These are phyloP conservation scores for Pandemis cinnamomeana DNA, from an alignment of 2,888 invertebrate species.

Conservation along the genomic window DNA sequence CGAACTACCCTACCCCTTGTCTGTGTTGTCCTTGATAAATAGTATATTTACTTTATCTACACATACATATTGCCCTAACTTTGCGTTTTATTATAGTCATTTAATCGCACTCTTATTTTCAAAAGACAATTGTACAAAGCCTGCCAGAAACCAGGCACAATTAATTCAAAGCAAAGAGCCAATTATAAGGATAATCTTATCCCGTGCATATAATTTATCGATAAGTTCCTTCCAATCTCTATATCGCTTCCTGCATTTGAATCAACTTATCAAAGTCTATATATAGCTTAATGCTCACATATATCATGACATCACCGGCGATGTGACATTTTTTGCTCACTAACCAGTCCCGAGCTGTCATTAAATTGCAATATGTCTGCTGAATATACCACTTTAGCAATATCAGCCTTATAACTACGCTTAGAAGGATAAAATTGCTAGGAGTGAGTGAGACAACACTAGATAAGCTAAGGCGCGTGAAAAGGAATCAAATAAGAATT, in stretches of 20 bases:
- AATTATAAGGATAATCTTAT: background rate
- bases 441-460: conserved; percentile 41
- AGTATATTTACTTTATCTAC: too few relatives aligned
- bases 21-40: too few relatives aligned
- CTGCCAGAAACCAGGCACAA: background rate
- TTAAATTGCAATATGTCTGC: conserved; percentile 59
- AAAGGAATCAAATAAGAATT: conserved; percentile 62
- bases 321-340: conserved; percentile 64
- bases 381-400: conserved; percentile 31
- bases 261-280: conserved; percentile 29
- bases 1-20: background rate
- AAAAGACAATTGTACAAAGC: background rate
- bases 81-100: too few relatives aligned
- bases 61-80: too few relatives aligned
- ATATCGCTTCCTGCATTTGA: conserved; percentile 37
- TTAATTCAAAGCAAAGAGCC: background rate
- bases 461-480: conserved; percentile 55
- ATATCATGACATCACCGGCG: conserved; percentile 63
- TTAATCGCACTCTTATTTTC: too few relatives aligned
- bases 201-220: background rate
- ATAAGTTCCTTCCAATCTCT: conserved; percentile 17
- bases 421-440: conserved; percentile 12
- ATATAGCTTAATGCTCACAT: conserved; percentile 39
- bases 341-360: conserved; percentile 55
- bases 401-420: conserved; percentile 3